These are phyloP conservation scores for Pristiophorus japonicus DNA, from an alignment of 2,113 vertebrate genomes.

Conservation along the genomic window DNA sequence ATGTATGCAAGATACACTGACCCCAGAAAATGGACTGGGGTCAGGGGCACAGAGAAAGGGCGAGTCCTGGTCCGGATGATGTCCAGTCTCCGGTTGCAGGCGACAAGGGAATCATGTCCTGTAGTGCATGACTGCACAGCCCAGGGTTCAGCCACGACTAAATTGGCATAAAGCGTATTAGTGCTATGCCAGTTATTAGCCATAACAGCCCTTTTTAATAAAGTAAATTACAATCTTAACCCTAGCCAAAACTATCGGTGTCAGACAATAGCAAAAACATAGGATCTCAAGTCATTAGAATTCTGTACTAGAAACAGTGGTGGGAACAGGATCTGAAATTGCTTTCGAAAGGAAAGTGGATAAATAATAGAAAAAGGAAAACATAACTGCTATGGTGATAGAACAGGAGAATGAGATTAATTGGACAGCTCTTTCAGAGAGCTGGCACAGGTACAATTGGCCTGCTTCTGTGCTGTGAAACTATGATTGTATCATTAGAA, in stretches of 20 bases:
- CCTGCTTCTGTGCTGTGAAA: not conserved
- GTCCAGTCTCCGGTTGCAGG: not conserved
- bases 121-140: not conserved
- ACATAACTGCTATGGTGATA: not conserved
- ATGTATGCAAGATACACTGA: not conserved
- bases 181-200: not conserved
- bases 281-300: not conserved
- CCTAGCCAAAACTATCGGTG: not conserved
- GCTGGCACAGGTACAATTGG: not conserved
- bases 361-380: not conserved
- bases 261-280: not conserved
- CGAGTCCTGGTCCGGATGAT: not conserved
- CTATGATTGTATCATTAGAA: not conserved
- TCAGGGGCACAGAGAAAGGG: not conserved
- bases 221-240: not conserved
- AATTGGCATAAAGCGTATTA: not conserved
- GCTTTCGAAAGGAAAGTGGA: not conserved
- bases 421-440: not conserved
- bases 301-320: not conserved
- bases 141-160: not conserved
- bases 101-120: too few relatives aligned
- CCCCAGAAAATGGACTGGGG: not conserved
- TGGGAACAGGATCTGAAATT: not conserved
- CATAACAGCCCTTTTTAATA: not conserved
- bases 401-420: not conserved